A percentile compares a stretch with the other conserved stretches of the same genome.
Conservation (phyloP, 1,140 invertebrate species). For the Nomia melanderi region DNA sequence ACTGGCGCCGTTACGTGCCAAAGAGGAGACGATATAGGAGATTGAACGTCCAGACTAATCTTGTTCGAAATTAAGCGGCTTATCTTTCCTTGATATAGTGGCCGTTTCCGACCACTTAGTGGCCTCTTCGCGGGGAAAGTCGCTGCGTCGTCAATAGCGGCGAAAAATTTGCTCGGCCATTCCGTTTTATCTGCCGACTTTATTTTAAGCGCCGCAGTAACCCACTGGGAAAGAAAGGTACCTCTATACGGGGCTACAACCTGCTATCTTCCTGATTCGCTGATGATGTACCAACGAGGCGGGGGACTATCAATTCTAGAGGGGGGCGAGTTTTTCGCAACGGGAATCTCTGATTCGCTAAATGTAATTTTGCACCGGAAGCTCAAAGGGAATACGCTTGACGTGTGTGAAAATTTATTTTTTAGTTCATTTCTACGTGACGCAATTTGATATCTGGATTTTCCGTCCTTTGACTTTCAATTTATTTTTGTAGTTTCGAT, state of each 20-base stretch:
- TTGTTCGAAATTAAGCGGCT: slow-evolving; percentile 67
- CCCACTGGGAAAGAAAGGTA: not conserved
- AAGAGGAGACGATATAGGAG: slow-evolving; percentile 57
- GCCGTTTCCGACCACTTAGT: slow-evolving; percentile 56
- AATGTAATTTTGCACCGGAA: too few species aligned
- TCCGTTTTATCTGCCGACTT: not conserved
- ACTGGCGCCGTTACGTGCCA: slow-evolving; percentile 55
- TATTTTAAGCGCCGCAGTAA: not conserved
- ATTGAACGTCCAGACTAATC: slow-evolving; percentile 64
- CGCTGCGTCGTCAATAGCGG: slow-evolving; percentile 12
- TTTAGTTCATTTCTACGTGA: too few species aligned
- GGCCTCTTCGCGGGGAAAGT: slow-evolving; percentile 48
- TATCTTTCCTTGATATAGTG: slow-evolving; percentile 60
- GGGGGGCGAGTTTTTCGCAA: too few species aligned
- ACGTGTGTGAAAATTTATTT: too few species aligned
- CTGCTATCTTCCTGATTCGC: too few species aligned
- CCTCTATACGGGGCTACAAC: not conserved
- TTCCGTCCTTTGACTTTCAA: too few species aligned
- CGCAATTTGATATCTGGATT: too few species aligned
- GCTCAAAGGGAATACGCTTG: too few species aligned
- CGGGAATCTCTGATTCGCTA: too few species aligned
- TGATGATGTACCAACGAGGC: too few species aligned
- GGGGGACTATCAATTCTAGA: too few species aligned
- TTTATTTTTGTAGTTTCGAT: too few species aligned
- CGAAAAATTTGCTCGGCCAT: slow-evolving; percentile 42